Evolutionary conservation across 2,888 invertebrate species (phyloP).

Genomic region (Plemyria rubiginata): DNA sequence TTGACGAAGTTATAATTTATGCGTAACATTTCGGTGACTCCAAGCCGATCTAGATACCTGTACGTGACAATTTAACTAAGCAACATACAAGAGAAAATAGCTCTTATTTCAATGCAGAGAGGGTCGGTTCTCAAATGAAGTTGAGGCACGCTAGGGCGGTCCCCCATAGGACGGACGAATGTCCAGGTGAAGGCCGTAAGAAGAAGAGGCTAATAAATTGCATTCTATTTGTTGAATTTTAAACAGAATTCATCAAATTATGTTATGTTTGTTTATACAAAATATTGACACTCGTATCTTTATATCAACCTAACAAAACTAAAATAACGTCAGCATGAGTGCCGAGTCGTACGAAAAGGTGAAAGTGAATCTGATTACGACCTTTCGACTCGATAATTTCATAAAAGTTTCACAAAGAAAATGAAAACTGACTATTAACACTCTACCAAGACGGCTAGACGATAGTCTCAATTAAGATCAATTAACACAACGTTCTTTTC

Average conservation of each 20-base stretch:
- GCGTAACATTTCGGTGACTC: conserved; percentile 2
- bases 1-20: conserved; percentile 15
- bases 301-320: too few species aligned
- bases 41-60: background rate
- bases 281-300: too few species aligned
- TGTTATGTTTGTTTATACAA: too few species aligned
- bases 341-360: background rate
- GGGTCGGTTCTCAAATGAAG: conserved; percentile 7
- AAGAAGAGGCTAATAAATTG: background rate
- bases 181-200: conserved; percentile 11
- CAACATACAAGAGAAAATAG: background rate
- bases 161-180: conserved; percentile 5
- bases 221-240: background rate
- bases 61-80: background rate
- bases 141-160: conserved; percentile 5
- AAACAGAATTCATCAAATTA: background rate
- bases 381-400: conserved; percentile 1
- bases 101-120: conserved; percentile 2
- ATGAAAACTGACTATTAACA: conserved; percentile 50
- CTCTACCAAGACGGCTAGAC: conserved; percentile 35
- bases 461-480: conserved; percentile 61
- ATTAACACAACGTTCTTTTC: conserved; percentile 49
- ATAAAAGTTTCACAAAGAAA: background rate
- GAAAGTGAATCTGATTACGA: background rate
- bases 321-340: background rate